Evolutionary conservation across 2,113 vertebrate species (phyloP).

Genomic region (Zosterops japonicus): DNA sequence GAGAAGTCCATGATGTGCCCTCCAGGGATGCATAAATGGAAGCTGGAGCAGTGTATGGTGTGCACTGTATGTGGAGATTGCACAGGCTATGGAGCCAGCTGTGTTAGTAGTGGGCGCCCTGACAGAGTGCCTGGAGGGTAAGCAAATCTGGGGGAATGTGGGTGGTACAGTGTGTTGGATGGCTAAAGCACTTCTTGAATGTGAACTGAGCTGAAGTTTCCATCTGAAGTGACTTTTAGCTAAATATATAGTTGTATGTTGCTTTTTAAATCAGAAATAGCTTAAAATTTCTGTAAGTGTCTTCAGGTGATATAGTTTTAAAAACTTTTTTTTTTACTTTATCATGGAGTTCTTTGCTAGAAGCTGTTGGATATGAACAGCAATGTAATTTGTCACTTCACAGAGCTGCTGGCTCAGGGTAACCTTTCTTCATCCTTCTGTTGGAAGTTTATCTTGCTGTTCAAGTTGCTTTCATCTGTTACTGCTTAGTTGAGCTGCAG

Average conservation of each 20-base stretch:
- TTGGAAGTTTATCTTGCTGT: neutral
- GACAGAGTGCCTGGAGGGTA: constrained; percentile 97
- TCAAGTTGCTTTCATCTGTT: neutral
- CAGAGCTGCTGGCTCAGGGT: neutral
- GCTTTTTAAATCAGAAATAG: neutral
- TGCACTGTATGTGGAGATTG: constrained; percentile 98
- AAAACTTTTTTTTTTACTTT: neutral
- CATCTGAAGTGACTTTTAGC: neutral
- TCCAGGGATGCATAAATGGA: constrained; percentile 98
- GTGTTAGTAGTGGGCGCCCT: constrained; percentile 95
- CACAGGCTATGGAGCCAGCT: constrained; percentile 96
- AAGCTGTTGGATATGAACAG: neutral
- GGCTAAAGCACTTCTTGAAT: neutral
- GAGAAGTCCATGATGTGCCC: constrained; percentile 99
- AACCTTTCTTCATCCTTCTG: neutral
- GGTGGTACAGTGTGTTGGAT: neutral
- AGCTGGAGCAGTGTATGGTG: constrained; percentile 99
- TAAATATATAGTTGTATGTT: neutral
- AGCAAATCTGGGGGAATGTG: constrained; percentile 2
- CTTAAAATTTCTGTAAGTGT: neutral
- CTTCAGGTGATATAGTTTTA: neutral
- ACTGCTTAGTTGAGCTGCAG: neutral
- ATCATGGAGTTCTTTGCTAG: neutral
- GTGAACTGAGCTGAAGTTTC: neutral
- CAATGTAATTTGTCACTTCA: neutral